Percentiles rank a stretch among this genome's conserved stretches.
Evolutionary conservation across 1,140 invertebrate species (phyloP).

Genomic region (Nilaparvata lugens): DNA sequence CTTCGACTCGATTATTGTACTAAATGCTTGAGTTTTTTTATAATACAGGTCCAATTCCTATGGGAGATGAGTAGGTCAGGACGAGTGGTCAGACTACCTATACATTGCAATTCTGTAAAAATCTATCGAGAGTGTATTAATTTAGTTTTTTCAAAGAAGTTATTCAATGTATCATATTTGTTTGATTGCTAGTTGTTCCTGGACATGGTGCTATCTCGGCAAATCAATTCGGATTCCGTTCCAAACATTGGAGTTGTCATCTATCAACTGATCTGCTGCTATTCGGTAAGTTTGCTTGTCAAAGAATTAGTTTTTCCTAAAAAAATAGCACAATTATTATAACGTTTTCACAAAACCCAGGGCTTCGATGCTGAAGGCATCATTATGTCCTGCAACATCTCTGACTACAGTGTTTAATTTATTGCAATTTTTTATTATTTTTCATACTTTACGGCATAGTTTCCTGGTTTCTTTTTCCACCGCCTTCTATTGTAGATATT

Average conservation of each 20-base stretch:
- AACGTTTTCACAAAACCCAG: neutral
- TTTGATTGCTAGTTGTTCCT: slow-evolving; percentile 47
- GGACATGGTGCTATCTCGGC: slow-evolving; percentile 54
- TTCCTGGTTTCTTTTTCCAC: too few species aligned
- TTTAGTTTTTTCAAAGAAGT: neutral
- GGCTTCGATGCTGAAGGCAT: neutral
- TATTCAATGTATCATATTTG: slow-evolving; percentile 10
- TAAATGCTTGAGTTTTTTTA: neutral
- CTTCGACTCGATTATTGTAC: neutral
- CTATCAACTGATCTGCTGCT: slow-evolving; percentile 61
- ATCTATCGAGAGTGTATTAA: neutral
- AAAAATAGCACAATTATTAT: neutral
- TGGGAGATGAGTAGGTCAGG: too few species aligned
- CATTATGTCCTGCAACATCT: neutral
- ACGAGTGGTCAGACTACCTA: too few species aligned
- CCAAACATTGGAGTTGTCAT: slow-evolving; percentile 50
- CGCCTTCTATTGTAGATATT: too few species aligned
- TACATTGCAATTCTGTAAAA: too few species aligned
- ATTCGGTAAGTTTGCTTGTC: slow-evolving; percentile 39
- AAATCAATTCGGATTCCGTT: slow-evolving; percentile 55
- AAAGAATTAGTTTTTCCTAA: neutral
- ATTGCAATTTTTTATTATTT: too few species aligned
- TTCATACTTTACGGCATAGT: too few species aligned
- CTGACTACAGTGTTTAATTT: neutral
- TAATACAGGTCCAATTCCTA: too few species aligned